Evolutionary conservation across 2,797 vertebrate genomes (phyloP), one percentile per base, ranked within the genome.

Genomic region (Falco columbarius): DNA sequence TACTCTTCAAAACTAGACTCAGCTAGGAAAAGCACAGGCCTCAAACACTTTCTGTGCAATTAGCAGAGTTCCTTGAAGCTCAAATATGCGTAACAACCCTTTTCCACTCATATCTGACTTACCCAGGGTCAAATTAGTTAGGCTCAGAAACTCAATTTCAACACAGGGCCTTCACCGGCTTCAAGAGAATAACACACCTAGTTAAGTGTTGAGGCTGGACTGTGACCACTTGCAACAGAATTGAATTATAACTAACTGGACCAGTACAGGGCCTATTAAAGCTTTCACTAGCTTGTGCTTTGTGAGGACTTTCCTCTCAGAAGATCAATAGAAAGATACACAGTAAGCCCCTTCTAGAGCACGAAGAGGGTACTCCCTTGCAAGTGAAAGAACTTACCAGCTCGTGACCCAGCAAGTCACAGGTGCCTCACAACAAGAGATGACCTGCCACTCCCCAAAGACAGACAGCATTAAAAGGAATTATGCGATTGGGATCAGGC

Each of bases 1-100:
- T 85, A 80, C 13, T 86, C 52, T 51, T 73, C 63, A 79, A 85
- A 86, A 94, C 24, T 34, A 63, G 27, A 80, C 16, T 81, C 55
- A n/a, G 52, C 3, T 8, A 72, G 22, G 38, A 59, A 93, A 92
- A 75, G 15, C 7, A 36, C 7, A 8, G 2, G 5, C 17, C 55
- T 59, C 56, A 52, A 86, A 40, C 29, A 44, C 8, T 68, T 89
- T n/a, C 23, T 81, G 36, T 87, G 55, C 29, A 67, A 89, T 30
- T 15, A 85, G 5, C 36, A 65, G n/a, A 76, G 52, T 4, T 49
- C 20, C 13, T 22, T 49, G 51, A 52, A 81, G 30, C 47, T 87
- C 40, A 59, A 36, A 62, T 0, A 10, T 10, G 9, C 22, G 49
- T 2, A 1, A 16, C 34, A 86, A 49, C 4, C 18, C 15, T 59